phyloP scores from a whole-genome alignment of 2,888 invertebrate genomes.

The Anthophora plumipes region DNA sequence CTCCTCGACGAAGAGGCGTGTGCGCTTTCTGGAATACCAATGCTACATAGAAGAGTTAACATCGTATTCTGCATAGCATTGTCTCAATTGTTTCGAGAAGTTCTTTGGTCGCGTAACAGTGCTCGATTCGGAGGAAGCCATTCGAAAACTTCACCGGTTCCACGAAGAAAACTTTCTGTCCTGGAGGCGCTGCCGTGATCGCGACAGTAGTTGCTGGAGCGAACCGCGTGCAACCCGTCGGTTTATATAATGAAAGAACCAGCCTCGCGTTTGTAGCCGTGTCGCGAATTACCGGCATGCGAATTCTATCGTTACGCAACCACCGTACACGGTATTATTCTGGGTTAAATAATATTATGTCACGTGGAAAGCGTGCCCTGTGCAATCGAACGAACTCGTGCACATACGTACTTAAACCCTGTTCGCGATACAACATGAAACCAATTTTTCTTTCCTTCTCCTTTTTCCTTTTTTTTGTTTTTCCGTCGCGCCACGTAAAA shows the following conservation, averaged over 20 bases:
- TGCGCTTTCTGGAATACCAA: slow-evolving; percentile 59
- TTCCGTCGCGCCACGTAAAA: no score
- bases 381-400: slow-evolving; percentile 67
- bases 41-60: slow-evolving; percentile 34
- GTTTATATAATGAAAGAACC: slow-evolving; percentile 77
- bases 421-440: no score
- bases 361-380: slow-evolving; percentile 81
- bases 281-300: slow-evolving; percentile 78
- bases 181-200: slow-evolving; percentile 17
- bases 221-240: slow-evolving; percentile 4
- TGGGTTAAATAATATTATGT: slow-evolving; percentile 83
- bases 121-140: slow-evolving; percentile 34
- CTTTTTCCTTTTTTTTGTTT: no score
- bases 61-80: slow-evolving; percentile 46
- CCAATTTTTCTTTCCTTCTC: no score
- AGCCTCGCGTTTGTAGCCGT: slow-evolving; percentile 66
- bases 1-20: slow-evolving; percentile 73
- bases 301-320: slow-evolving; percentile 75
- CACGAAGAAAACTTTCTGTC: slow-evolving; percentile 35
- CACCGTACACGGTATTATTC: slow-evolving; percentile 77
- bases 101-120: slow-evolving; percentile 8
- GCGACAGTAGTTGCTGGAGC: slow-evolving; percentile 4
- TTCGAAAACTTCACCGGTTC: slow-evolving; percentile 13
- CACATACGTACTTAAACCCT: slow-evolving; percentile 10
- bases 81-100: slow-evolving; percentile 15